phyloP scores from a whole-genome alignment of 2,113 vertebrate genomes.

The Ptyas mucosa region DNA sequence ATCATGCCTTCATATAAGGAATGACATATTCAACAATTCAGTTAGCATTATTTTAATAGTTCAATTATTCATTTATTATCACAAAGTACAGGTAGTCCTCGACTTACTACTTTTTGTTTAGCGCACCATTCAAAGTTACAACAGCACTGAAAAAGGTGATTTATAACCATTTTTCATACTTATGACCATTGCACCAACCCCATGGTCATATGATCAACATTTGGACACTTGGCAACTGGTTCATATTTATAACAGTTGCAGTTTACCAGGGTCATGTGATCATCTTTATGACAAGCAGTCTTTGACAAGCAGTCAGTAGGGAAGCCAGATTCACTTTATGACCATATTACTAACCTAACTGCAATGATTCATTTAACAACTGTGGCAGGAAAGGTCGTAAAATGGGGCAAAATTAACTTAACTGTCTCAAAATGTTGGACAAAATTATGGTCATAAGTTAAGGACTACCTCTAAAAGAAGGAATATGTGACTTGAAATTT shows the following conservation, averaged over 20 bases:
- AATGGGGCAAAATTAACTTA: not conserved
- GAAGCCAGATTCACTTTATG: not conserved
- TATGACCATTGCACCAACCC: not conserved
- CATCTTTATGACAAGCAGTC: not conserved
- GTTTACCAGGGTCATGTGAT: not conserved
- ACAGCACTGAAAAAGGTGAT: not conserved
- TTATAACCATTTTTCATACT: not conserved
- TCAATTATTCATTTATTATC: not conserved
- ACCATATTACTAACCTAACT: not conserved
- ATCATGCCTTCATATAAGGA: not conserved
- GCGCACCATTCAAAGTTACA: not conserved
- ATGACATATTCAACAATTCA: not conserved
- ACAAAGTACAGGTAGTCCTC: not conserved
- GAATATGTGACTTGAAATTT: not conserved
- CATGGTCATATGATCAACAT: not conserved
- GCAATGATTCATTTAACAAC: not conserved
- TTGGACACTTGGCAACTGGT: not conserved
- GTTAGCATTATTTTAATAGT: not conserved
- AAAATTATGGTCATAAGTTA: not conserved
- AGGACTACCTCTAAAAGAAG: not conserved
- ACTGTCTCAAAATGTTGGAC: not conserved
- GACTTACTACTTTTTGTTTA: not conserved
- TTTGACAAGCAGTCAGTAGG: not conserved
- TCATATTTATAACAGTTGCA: not conserved
- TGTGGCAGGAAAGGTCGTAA: not conserved